Base-by-base conservation (phyloP, 2,888 invertebrate genomes). In the Campoletis raptor region DNA sequence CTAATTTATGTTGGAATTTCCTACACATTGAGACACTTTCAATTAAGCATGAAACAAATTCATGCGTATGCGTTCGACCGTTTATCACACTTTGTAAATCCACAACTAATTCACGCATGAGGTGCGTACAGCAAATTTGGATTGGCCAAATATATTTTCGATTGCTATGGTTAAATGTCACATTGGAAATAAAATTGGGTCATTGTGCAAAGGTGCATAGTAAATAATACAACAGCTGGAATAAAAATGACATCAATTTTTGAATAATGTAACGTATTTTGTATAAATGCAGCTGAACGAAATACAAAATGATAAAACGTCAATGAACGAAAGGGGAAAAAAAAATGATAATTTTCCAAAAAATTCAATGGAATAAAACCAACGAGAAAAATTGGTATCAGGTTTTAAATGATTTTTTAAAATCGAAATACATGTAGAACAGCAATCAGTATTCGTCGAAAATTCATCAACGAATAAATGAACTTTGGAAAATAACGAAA, bases 1-100 rank as follows among this genome's bases (percentile, higher is more conserved):
- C 24, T 36, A 37, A 42, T 42, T 42, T 42, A 18, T 18, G 24
- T 45, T 21, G 36, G 36, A 77, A 30, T 21, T 36, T 21, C 21
- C 21, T 18, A 12, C 21, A 6, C 36, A 77, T 66, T 21, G 66
- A 15, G n/a, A 77, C 37, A 66, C 10, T 66, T n/a, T 66, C 48
- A 21, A 66, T 77, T 36, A 48, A 77, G 66, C 48, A 37, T 52
- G 42, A 77, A 69, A 66, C 18, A 66, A 66, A 66, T 66, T 76
- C 30, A 36, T 74, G 42, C 21, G n/a, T n/a, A 18, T 74, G 24
- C 24, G 57, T 24, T 74, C 42, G 61, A 57, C 37, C 42, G 36
- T 74, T 57, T 36, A 74, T 74, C 61, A 61, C 61, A 61, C 57
- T 57, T 37, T 40, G 45, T 45, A 76, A 64, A 64, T 64, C 76